Evolutionary conservation across 2,888 invertebrate species (phyloP).

Genomic region (Pseudococcus viburni): DNA sequence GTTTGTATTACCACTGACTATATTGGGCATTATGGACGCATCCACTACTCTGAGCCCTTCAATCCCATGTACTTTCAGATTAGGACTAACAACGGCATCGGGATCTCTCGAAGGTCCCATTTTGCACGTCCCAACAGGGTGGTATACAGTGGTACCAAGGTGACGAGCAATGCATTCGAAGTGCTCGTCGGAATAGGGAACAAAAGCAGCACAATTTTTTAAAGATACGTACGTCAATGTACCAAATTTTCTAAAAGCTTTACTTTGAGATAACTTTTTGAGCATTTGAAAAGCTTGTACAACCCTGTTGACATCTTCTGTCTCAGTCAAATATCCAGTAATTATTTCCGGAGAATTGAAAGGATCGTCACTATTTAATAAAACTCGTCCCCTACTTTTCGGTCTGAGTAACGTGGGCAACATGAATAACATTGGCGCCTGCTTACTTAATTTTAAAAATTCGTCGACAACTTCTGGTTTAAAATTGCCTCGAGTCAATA

Average conservation of each 20-base stretch:
- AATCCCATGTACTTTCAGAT: constrained; percentile 49
- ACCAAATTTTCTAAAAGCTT: constrained; percentile 19
- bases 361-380: constrained; percentile 4
- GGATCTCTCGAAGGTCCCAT: constrained; percentile 61
- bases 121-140: constrained; percentile 58
- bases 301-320: constrained; percentile 28
- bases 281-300: not conserved
- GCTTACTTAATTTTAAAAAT: not conserved
- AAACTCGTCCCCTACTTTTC: constrained; percentile 54
- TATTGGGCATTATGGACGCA: constrained; percentile 58
- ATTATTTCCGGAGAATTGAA: constrained; percentile 3
- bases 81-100: constrained; percentile 43
- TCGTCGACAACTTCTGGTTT: not conserved
- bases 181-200: not conserved
- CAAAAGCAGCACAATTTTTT: not conserved
- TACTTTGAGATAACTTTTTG: not conserved
- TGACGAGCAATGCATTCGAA: constrained; percentile 53
- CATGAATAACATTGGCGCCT: not conserved
- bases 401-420: constrained; percentile 35
- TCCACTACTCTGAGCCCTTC: constrained; percentile 43
- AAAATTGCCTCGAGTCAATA: not conserved
- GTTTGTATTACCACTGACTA: constrained; percentile 60
- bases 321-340: constrained; percentile 45
- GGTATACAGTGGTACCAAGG: constrained; percentile 57
- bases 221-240: not conserved